Base-by-base conservation (phyloP, 1,140 invertebrate species). In the Drosophila azteca region DNA sequence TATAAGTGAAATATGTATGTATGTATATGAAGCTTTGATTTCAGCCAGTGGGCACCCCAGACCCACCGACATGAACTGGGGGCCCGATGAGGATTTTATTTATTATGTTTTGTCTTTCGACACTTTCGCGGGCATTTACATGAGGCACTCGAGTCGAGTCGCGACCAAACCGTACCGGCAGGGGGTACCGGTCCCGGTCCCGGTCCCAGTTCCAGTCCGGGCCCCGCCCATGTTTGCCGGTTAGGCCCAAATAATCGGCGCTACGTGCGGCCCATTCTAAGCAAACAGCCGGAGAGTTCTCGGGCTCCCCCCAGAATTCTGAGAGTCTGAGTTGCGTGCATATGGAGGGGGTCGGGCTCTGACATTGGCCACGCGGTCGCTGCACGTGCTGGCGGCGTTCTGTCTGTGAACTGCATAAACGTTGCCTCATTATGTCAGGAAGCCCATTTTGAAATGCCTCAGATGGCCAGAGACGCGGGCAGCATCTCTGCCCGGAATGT, bases 231-330 rank as follows among this genome's bases (percentile, higher is more conserved):
- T 35, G 67, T 77, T 71, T 69, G 68, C 61, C 59, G 82, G 73
- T 46, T 87, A 65, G 82, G 69, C 67, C 48, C 60, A 53, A 72
- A 77, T 87, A 87, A 87, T 87, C 82, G 83, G 60, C 31, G 46
- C 64, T 87, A 87, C 82, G 82, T 87, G 83, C 70, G 70, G 49
- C 77, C 63, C 83, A 87, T 87, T 50, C 70, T 55, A 87, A 85
- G 55, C 60, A 70, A 58, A 69, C 51, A 68, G 64, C 0, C 64
- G 35, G 35, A 44, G 64, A 58, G 48, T 69, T 69, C 65, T 65
- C 35, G 24, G 26, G 9, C 51, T 49, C 24, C 20, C 20, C 44
- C 26, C 26, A 15, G 26, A 58, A 52, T 39, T 13, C 26, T 45
- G 20, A 26, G 24, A 26, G 24, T 26, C 17, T 43, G 31, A 69